Evolutionary conservation across 2,888 invertebrate genomes (phyloP), one percentile per base, ranked within the genome.

Genomic region (Allacma fusca): DNA sequence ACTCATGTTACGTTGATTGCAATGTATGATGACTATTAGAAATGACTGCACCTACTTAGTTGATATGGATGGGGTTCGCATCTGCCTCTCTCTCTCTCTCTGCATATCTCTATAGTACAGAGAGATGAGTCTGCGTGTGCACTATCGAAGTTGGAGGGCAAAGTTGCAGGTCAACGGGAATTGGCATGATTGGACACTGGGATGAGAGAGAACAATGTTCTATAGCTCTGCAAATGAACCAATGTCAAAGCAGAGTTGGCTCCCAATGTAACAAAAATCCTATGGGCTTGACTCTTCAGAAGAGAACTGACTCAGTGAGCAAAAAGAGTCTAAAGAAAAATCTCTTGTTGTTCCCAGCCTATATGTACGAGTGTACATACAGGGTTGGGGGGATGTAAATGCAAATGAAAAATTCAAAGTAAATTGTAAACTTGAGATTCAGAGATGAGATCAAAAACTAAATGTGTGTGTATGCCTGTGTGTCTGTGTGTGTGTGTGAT

Each of bases 361-460:
- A n/a, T n/a, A n/a, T n/a, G n/a, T n/a, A n/a, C n/a, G n/a, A n/a
- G n/a, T n/a, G n/a, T n/a, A n/a, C n/a, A n/a, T n/a, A n/a, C n/a
- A n/a, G n/a, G n/a, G n/a, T n/a, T n/a, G n/a, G n/a, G 9, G n/a
- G 21, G 28, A 57, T 72, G 72, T 72, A 72, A 72, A 72, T 72
- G 72, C 72, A 72, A 72, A 72, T 72, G 57, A 28, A 21, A 40
- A 72, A 72, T 72, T 57, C 21, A 59, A 72, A 72, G 72, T 72
- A 59, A 72, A 59, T 72, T 72, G 59, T 72, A 71, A 71, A 71
- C 70, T 24, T 1, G 13, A 40, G 40, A 40, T 13, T 40, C 40
- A 9, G 13, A 40, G 40, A 40, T 40, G 40, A 40, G 40, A 9
- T 40, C 40, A 40, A 40, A n/a, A n/a, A n/a, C n/a, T n/a, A n/a